Evolutionary conservation across 2,797 vertebrate species (phyloP), one percentile per base, ranked within the genome.

Genomic region (Darevskia nairensis): DNA sequence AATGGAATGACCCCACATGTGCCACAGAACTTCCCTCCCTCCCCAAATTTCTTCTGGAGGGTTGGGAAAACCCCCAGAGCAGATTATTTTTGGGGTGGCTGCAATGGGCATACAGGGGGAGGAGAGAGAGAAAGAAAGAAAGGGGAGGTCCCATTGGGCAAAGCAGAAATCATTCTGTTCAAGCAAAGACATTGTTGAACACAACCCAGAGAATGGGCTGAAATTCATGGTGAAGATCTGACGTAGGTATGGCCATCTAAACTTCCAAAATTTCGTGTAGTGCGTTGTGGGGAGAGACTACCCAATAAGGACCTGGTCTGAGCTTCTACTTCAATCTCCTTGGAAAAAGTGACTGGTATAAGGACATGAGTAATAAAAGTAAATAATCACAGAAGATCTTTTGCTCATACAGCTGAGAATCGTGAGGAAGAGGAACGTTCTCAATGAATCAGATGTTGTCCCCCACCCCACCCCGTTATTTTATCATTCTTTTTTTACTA

Each of bases 361-460:
- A 27, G 8, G 17, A 35, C 10, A 44, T 13, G 61, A 44, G 61
- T 19, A 15, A 84, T n/a, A 25, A 74, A 77, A 44, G 29, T 32
- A 23, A 68, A 50, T 3, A 55, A 23, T n/a, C 32, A 32, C 25
- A 6, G 64, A 32, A n/a, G 21, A 10, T 55, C 6, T 44, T 27
- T 44, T 0, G 19, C 25, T 27, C 15, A 19, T 17, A 29, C 71
- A 68, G 11, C 80, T 82, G 55, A 15, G 72, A 66, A 61, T 27
- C 0, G 0, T 2, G 29, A 78, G 25, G 3, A 39, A 78, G 59
- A 86, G 25, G 8, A 0, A 69, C 13, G 46, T 0, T 0, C 0
- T 64, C 59, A 59, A 55, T 78, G 3, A 7, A 50, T 3, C 0
- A 7, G 19, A 39, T 8, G 35, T 64, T 35, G 8, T 17, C 69